Evolutionary conservation across 2,113 vertebrate genomes (phyloP).

Genomic region (Mus spicilegus): DNA sequence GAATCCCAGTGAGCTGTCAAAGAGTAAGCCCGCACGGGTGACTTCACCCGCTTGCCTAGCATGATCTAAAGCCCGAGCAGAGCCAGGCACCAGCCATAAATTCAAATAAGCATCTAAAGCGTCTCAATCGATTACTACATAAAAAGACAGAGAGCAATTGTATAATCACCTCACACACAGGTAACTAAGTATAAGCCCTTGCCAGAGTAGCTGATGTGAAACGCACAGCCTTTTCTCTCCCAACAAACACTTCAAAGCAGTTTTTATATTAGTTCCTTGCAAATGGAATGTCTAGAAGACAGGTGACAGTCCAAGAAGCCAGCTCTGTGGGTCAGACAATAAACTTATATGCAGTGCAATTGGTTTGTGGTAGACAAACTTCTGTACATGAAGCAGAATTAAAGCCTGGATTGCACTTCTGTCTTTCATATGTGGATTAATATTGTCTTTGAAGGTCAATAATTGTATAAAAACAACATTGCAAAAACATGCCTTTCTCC

Average conservation of each 20-base stretch:
- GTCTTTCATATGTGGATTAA: not conserved
- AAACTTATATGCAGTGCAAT: not conserved
- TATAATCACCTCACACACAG: constrained; percentile 75
- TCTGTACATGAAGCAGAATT: constrained; percentile 22
- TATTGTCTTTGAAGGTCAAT: constrained; percentile 25
- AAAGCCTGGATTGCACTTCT: not conserved
- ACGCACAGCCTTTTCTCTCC: constrained; percentile 47
- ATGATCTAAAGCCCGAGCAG: constrained; percentile 54
- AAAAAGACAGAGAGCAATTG: constrained; percentile 69
- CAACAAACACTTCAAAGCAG: constrained; percentile 59
- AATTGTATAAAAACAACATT: not conserved
- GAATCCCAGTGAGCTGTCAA: constrained; percentile 76
- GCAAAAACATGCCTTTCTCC: not conserved
- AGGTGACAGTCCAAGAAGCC: constrained; percentile 46
- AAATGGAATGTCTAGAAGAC: constrained; percentile 64
- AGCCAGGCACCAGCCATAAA: constrained; percentile 67
- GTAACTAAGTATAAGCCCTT: constrained; percentile 75
- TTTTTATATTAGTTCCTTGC: constrained; percentile 69
- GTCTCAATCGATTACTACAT: constrained; percentile 64
- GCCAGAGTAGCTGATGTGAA: constrained; percentile 67
- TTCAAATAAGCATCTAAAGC: constrained; percentile 70
- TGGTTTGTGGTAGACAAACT: not conserved
- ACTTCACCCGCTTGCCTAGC: constrained; percentile 68
- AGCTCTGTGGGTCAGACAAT: constrained; percentile 35
- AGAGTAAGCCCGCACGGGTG: constrained; percentile 49